Evolutionary conservation across 1,140 invertebrate species (phyloP).

Genomic region (Diorhabda elongata): DNA sequence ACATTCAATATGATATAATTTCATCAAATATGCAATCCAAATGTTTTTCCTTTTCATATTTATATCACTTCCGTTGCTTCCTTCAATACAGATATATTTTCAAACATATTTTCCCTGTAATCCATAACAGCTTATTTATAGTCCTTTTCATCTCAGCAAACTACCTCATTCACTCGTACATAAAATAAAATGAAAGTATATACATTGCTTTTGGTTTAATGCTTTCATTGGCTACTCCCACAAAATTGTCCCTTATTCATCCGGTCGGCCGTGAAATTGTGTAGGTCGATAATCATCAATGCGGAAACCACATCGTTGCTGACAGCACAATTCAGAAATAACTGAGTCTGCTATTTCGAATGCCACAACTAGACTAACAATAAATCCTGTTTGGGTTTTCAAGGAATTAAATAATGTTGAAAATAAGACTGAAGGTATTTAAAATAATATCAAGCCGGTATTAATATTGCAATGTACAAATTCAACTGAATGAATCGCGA

Average conservation of each 20-base stretch:
- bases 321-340: background rate
- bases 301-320: background rate
- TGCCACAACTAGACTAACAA: background rate
- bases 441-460: too few species aligned
- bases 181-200: background rate
- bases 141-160: background rate
- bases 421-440: too few species aligned
- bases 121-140: too few species aligned
- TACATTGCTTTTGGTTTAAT: conserved; percentile 1
- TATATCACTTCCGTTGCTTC: too few species aligned
- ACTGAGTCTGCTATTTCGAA: background rate
- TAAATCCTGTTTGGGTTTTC: background rate
- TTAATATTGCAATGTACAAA: too few species aligned
- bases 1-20: too few species aligned
- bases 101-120: too few species aligned
- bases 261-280: background rate
- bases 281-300: background rate
- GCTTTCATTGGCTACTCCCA: background rate
- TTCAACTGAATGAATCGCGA: too few species aligned
- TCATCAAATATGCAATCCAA: too few species aligned
- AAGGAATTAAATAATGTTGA: background rate
- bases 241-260: conserved; percentile 1
- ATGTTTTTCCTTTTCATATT: too few species aligned
- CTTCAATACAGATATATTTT: too few species aligned
- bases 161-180: background rate